Evolutionary conservation across 2,797 vertebrate species (phyloP), one percentile per base, ranked within the genome.

Genomic region (Lithobates pipiens): DNA sequence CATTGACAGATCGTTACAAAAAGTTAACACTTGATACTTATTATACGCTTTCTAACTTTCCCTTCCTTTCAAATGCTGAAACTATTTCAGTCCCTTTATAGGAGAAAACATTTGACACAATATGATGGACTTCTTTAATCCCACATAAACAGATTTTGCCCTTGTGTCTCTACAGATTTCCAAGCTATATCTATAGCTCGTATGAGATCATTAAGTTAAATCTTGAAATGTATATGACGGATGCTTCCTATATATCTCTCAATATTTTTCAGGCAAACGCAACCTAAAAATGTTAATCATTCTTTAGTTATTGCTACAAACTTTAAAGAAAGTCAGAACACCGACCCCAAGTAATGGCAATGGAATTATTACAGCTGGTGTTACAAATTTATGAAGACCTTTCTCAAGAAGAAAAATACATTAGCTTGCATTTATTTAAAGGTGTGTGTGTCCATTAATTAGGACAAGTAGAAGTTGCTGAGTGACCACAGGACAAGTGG

Each of bases 51-150:
- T 18, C 16, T 54, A 54, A 18, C 50, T 54, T 77, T 57, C n/a
- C 2, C n/a, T 23, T 7, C 75, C 75, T 63, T 34, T 34, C 4
- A 57, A 76, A 34, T 6, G 61, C 16, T 63, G 11, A 21, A 71
- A 10, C n/a, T 71, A 9, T 39, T 71, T 32, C 69, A 36, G 32
- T 10, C 3, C 10, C 54, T 36, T 16, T 4, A n/a, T 63, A 63
- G 57, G n/a, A 54, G 13, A 54, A 25, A 80, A 54, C 54, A 54
- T 36, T 46, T 80, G 78, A 71, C 78, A 80, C 23, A 54, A 10
- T 13, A 46, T 80, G 78, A 80, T 80, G 54, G 11, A 80, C 78
- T 71, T 70, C 10, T 80, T 70, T 80, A 70, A 80, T 80, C 46
- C 78, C 29, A 36, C 18, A 9, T 71, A 25, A 32, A 21, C 34